Evolutionary conservation across 2,113 vertebrate genomes (phyloP), one percentile per base, ranked within the genome.

Genomic region (Charina bottae): DNA sequence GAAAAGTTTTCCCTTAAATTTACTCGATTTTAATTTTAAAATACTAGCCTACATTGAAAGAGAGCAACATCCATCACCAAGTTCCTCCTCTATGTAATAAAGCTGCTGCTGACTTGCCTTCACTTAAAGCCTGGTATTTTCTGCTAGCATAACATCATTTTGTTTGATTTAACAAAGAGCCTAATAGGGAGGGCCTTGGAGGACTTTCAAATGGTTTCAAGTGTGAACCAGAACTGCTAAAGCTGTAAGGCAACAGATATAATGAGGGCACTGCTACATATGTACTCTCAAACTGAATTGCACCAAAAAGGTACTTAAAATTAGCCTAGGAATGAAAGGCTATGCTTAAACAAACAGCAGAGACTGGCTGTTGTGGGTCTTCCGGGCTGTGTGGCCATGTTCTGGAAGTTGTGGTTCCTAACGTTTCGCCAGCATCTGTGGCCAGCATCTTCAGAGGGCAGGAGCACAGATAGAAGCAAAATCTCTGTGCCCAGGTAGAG

Each of bases 101-200:
- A 87, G 86, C 91, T 90, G 89, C 87, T 90, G 84, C 89, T 95
- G 92, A 94, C 95, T 93, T 90, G 60, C 86, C 53, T 93, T 92
- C 87, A 1, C 89, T 94, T 92, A 64, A 92, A 91, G 85, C 0
- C 93, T 96, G 93, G 95, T 93, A 93, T 94, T 96, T 94, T 95
- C 92, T 85, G 92, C 94, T 87, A 95, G 91, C 92, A 93, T 95
- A 93, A 94, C 91, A 94, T 90, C 91, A 94, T 90, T 83, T 8
- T 92, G 92, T 95, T 95, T 95, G 93, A 96, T 92, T 96, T 58
- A 95, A 95, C 46, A 91, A 93, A 94, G 94, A 95, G 90, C 93
- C 92, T 96, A 96, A 97, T 94, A 95, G 89, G 88, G 55, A 94
- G 92, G 92, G 2, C 28, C 91, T 60, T 86, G 91, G 91, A 95